phyloP scores from a whole-genome alignment of 2,113 vertebrate genomes.

The Perca fluviatilis region DNA sequence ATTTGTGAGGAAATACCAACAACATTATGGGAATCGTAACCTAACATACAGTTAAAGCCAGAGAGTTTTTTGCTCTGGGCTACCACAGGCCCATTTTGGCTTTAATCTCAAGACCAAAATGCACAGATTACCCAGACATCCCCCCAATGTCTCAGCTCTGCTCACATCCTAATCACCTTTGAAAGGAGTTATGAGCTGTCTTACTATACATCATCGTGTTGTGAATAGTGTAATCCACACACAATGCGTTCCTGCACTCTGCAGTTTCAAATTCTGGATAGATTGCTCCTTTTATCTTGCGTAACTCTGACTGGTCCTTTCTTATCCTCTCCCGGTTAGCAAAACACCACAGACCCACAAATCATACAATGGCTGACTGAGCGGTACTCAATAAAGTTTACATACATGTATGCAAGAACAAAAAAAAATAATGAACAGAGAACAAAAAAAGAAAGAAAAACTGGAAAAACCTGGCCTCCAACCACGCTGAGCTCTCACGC shows the following conservation, averaged over 20 bases:
- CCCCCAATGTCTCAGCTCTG: neutral
- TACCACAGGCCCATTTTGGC: neutral
- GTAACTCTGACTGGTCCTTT: constrained; percentile 5
- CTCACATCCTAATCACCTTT: constrained; percentile 17
- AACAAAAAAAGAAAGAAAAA: constrained; percentile 74
- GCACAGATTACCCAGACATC: constrained; percentile 19
- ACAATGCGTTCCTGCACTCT: constrained; percentile 18
- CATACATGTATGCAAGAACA: constrained; percentile 67
- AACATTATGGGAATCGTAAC: neutral
- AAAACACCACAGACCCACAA: constrained; percentile 21
- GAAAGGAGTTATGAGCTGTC: constrained; percentile 22
- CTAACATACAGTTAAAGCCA: neutral
- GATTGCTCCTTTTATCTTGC: constrained; percentile 25
- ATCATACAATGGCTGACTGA: constrained; percentile 39
- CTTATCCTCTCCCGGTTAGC: constrained; percentile 23
- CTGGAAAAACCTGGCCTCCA: constrained; percentile 87
- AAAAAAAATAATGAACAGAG: constrained; percentile 73
- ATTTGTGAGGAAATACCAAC: neutral
- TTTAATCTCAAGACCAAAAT: constrained; percentile 10
- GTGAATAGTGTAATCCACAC: constrained; percentile 37
- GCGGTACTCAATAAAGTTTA: constrained; percentile 59
- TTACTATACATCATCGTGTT: constrained; percentile 11
- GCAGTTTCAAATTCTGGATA: constrained; percentile 22
- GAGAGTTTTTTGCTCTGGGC: neutral
- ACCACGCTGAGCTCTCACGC: constrained; percentile 84